phyloP scores from a whole-genome alignment of 2,797 vertebrate species.

The Columba guinea region DNA sequence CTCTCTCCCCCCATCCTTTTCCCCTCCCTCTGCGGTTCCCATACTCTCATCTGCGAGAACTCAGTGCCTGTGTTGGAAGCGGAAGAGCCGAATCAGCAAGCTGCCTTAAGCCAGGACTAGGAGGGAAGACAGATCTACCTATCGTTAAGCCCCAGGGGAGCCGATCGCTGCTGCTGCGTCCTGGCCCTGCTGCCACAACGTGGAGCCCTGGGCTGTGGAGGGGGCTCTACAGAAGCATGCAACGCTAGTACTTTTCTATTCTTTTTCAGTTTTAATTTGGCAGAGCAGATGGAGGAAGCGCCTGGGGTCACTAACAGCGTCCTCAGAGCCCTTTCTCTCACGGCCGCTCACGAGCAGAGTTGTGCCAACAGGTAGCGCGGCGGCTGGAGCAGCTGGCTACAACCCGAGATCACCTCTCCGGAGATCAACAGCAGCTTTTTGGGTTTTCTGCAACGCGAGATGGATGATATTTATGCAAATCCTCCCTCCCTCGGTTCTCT shows the following conservation, averaged over 20 bases:
- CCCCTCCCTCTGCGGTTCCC: slow-evolving; percentile 1
- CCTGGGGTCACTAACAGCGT: not conserved
- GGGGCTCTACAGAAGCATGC: slow-evolving; percentile 38
- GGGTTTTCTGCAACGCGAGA: slow-evolving; percentile 30
- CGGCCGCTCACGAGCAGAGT: slow-evolving; percentile 25
- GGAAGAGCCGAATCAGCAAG: slow-evolving; percentile 49
- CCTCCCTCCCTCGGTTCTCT: not conserved
- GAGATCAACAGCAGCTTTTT: slow-evolving; percentile 31
- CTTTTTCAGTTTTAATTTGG: not conserved
- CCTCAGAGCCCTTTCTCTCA: slow-evolving; percentile 44
- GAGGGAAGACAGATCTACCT: slow-evolving; percentile 26
- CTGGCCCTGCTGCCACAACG: not conserved
- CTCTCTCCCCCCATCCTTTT: not conserved
- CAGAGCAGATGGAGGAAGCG: slow-evolving; percentile 65
- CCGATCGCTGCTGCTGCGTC: not conserved
- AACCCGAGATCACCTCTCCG: not conserved
- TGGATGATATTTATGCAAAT: slow-evolving; percentile 72
- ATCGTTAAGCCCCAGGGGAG: not conserved
- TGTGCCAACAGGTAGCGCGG: slow-evolving; percentile 51
- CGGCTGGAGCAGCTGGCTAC: slow-evolving; percentile 41
- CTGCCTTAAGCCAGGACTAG: slow-evolving; percentile 64
- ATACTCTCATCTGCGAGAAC: slow-evolving; percentile 32
- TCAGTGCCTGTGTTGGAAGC: slow-evolving; percentile 39
- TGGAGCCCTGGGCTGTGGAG: not conserved
- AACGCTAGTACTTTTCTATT: slow-evolving; percentile 32